Base-by-base conservation (phyloP, 2,888 invertebrate species). In the Tetranychus piercei region DNA sequence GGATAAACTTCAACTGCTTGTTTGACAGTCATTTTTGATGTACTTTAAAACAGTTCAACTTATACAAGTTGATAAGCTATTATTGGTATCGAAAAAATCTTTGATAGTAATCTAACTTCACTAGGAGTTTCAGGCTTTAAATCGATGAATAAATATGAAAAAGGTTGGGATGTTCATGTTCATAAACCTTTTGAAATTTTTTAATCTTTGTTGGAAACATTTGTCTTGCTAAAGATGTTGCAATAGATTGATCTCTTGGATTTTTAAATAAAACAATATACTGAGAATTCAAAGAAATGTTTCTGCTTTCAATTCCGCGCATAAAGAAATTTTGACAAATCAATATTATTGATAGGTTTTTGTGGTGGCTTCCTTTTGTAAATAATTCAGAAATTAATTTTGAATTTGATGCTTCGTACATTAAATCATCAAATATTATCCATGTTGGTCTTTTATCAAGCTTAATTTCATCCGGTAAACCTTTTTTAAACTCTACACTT, bases 271-370 rank as follows among this genome's bases (percentile, higher is more conserved):
- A 22, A n/a, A 67, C 67, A 15, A 67, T 22, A 67, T 67, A 67
- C 7, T 45, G 6, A 45, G 45, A 6, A 45, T 45, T 45, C 45
- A 45, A 9, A 7, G 45, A 7, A 45, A 45, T 45, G 9, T 45
- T 45, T 7, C 45, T 6, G 9, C 6, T 45, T 45, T 45, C 45
- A 45, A 6, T 45, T 45, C 72, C 64, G 43, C 69, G 23, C 9
- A 72, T 69, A 74, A 65, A 75, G 15, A 75, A 69, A 71, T 76
- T 76, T 72, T 76, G 75, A 1, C 71, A 15, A 6, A 76, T 71
- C 9, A 76, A 34, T 20, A 75, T 74, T 8, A 72, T 18, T 20
- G 43, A 65, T 34, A 71, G 18, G 44, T 74, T 23, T n/a, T 71
- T 55, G 44, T 74, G 72, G 71, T 74, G 72, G 64, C 72, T 72